phyloP scores from a whole-genome alignment of 2,113 vertebrate genomes.

The Aythya baeri region DNA sequence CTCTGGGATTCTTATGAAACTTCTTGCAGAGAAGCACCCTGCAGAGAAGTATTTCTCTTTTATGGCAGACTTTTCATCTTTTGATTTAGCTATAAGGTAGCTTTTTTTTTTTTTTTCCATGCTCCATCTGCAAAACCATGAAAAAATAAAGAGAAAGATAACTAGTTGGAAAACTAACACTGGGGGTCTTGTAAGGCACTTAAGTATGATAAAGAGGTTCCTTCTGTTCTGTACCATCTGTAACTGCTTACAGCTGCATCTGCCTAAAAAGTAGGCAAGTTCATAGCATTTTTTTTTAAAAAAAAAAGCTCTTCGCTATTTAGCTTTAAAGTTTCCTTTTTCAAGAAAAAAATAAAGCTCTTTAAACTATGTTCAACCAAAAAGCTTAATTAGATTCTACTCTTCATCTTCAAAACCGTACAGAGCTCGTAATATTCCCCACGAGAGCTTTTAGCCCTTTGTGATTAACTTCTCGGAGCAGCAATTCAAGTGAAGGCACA shows the following conservation, averaged over 20 bases:
- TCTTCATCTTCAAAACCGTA: constrained; percentile 29
- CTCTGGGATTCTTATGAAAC: background rate
- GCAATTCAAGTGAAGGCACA: background rate
- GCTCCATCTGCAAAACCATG: background rate
- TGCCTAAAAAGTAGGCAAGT: constrained; percentile 38
- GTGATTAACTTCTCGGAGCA: background rate
- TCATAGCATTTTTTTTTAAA: background rate
- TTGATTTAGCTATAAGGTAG: constrained; percentile 8
- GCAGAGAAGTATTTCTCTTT: background rate
- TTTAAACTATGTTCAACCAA: constrained; percentile 39
- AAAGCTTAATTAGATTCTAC: constrained; percentile 49
- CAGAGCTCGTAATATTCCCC: constrained; percentile 1
- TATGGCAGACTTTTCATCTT: background rate
- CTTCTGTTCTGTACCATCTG: constrained; percentile 34
- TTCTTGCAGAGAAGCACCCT: background rate
- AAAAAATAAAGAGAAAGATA: background rate
- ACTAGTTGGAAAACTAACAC: background rate
- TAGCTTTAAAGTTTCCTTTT: constrained; percentile 28
- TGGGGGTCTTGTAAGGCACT: constrained; percentile 6
- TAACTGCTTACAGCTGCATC: constrained; percentile 49
- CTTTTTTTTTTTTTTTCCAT: background rate
- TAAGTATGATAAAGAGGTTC: background rate
- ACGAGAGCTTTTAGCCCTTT: background rate
- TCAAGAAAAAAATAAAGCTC: background rate
- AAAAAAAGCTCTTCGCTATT: background rate